phyloP scores from a whole-genome alignment of 2,888 invertebrate genomes.

The Drosophila prolongata region DNA sequence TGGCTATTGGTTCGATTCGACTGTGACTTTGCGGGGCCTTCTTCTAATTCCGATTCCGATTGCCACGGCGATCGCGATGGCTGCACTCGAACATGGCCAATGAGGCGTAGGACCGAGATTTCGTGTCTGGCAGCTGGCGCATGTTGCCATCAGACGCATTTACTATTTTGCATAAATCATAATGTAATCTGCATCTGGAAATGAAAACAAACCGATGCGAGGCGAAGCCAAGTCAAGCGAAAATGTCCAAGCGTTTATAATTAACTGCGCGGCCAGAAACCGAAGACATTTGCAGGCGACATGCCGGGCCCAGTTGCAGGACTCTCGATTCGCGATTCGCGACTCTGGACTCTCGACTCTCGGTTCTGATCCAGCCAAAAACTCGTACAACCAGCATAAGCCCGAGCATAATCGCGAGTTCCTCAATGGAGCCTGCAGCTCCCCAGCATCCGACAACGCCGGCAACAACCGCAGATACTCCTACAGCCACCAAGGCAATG shows the following conservation, averaged over 20 bases:
- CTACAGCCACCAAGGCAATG: constrained; percentile 17
- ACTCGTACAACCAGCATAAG: constrained; percentile 42
- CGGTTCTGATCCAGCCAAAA: constrained; percentile 32
- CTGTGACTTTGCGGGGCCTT: constrained; percentile 9
- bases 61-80: constrained; percentile 20
- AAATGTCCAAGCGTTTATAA: constrained; percentile 85
- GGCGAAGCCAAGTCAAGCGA: constrained; percentile 49
- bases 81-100: constrained; percentile 32
- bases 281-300: constrained; percentile 79
- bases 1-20: constrained; percentile 15
- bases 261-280: constrained; percentile 83
- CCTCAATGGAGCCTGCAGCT: constrained; percentile 77
- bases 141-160: constrained; percentile 83
- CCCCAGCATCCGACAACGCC: constrained; percentile 42
- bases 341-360: constrained; percentile 13
- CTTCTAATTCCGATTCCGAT: constrained; percentile 30
- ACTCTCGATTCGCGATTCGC: constrained; percentile 20
- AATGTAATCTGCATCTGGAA: constrained; percentile 84
- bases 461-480: constrained; percentile 47
- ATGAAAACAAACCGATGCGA: constrained; percentile 75
- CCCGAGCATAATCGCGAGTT: constrained; percentile 62
- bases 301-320: constrained; percentile 76
- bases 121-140: constrained; percentile 65
- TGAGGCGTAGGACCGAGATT: constrained; percentile 17
- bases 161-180: constrained; percentile 84